Evolutionary conservation across 2,888 invertebrate genomes (phyloP).

Genomic region (Dione juno): DNA sequence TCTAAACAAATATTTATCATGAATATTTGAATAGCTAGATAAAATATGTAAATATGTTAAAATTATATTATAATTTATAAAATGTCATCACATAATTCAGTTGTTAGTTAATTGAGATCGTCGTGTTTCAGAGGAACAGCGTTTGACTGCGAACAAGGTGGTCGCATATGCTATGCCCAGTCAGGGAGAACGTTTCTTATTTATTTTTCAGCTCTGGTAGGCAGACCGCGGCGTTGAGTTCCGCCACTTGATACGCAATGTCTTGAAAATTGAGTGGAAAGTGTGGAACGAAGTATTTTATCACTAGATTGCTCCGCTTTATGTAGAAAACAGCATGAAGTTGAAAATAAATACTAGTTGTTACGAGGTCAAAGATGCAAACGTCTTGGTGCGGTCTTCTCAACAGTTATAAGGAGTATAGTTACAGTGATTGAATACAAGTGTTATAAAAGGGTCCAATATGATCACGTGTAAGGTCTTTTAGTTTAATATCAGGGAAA

Average conservation of each 20-base stretch:
- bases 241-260: too few species aligned
- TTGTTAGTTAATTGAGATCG: background rate
- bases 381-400: background rate
- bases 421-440: background rate
- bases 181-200: too few species aligned
- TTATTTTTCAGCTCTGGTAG: too few species aligned
- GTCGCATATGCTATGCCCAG: background rate
- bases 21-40: too few species aligned
- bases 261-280: too few species aligned
- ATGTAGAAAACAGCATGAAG: too few species aligned
- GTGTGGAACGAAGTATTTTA: too few species aligned
- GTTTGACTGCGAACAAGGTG: background rate
- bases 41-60: too few species aligned
- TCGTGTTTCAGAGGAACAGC: too few species aligned
- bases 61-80: background rate
- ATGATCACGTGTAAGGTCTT: background rate
- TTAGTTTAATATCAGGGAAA: background rate
- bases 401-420: background rate
- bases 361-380: background rate
- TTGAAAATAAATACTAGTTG: too few species aligned
- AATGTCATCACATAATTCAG: background rate
- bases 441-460: conserved; percentile 3
- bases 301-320: too few species aligned
- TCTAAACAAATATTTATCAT: background rate
- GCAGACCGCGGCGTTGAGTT: too few species aligned